These are phyloP conservation scores for Deilephila porcellus DNA, from an alignment of 2,888 invertebrate species.

Conservation along the genomic window DNA sequence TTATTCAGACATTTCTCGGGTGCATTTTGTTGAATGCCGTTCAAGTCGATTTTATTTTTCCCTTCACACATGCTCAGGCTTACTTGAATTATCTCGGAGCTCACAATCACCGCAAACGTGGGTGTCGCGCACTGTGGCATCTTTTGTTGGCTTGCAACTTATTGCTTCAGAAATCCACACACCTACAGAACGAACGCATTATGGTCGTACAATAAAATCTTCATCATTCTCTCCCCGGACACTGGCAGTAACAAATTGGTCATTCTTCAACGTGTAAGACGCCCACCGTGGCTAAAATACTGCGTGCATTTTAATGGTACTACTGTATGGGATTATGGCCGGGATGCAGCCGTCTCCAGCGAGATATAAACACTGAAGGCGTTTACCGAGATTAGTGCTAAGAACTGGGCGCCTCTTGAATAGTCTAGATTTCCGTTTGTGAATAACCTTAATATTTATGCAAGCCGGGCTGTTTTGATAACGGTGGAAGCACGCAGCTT, in stretches of 20 bases:
- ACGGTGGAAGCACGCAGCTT: constrained; percentile 29
- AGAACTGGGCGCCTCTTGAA: constrained; percentile 67
- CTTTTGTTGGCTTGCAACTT: constrained; percentile 70
- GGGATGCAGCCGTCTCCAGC: constrained; percentile 70
- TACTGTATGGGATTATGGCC: constrained; percentile 72
- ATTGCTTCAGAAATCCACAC: constrained; percentile 65
- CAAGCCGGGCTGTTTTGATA: constrained; percentile 42
- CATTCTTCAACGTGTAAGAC: constrained; percentile 64
- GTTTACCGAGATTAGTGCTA: constrained; percentile 74
- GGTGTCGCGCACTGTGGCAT: constrained; percentile 56
- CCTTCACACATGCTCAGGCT: constrained; percentile 47
- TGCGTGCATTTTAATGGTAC: constrained; percentile 68
- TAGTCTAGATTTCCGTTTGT: constrained; percentile 68
- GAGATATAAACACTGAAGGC: constrained; percentile 79
- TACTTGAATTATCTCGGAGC: constrained; percentile 58
- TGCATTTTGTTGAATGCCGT: neutral
- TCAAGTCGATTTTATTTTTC: constrained; percentile 41
- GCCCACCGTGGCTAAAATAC: constrained; percentile 49
- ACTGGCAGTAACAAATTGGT: constrained; percentile 76
- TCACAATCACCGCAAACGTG: constrained; percentile 66
- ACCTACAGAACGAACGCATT: constrained; percentile 58
- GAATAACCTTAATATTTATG: constrained; percentile 63
- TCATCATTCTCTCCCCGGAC: constrained; percentile 67
- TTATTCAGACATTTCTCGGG: neutral
- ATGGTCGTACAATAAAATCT: constrained; percentile 73